Conservation (phyloP, 2,797 vertebrate species). For the Bradypus variegatus region DNA sequence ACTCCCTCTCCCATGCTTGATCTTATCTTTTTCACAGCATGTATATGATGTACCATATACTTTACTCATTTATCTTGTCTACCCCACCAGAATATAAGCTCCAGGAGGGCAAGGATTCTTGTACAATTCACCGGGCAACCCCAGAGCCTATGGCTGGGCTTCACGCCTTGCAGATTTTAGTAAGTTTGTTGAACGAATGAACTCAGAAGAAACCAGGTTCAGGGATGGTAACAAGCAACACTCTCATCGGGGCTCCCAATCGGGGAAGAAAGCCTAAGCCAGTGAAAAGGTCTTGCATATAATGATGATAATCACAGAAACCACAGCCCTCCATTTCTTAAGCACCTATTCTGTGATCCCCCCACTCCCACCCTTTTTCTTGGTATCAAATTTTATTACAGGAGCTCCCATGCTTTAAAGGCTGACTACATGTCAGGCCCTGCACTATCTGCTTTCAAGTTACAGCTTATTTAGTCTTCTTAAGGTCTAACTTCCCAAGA, state of each 20-base stretch:
- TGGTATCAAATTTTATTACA: not conserved
- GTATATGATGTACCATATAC: not conserved
- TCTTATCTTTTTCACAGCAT: not conserved
- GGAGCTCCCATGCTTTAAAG: not conserved
- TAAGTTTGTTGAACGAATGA: not conserved
- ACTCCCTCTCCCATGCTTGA: not conserved
- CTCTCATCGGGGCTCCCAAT: not conserved
- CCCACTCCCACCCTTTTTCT: not conserved
- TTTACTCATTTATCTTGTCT: not conserved
- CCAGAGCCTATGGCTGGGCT: not conserved
- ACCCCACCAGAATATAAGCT: not conserved
- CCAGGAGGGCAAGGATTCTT: not conserved
- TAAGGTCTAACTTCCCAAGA: not conserved
- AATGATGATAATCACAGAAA: not conserved
- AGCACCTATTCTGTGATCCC: not conserved
- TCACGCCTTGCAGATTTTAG: not conserved
- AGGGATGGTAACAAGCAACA: not conserved
- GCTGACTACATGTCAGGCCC: not conserved
- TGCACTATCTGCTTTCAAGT: not conserved
- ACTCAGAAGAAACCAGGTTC: not conserved
- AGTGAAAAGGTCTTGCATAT: not conserved
- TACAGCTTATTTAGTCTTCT: not conserved
- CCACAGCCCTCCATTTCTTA: not conserved
- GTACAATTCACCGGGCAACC: not conserved
- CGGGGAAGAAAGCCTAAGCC: not conserved